Evolutionary conservation across 2,888 invertebrate genomes (phyloP).

Genomic region (Drosophila quasianomalipes): DNA sequence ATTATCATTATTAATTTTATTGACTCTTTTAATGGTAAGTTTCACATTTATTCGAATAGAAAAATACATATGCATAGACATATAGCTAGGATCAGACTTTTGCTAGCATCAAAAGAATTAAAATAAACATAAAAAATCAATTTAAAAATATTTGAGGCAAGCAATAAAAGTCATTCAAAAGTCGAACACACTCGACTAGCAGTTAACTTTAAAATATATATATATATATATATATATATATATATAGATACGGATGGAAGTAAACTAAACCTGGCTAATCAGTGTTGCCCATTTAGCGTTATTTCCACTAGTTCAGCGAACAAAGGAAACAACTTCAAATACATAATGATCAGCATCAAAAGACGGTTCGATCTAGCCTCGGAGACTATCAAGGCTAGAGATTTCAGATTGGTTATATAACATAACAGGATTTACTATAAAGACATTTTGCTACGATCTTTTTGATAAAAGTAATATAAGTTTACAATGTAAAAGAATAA

Average conservation of each 20-base stretch:
- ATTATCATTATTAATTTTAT: background rate
- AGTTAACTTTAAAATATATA: background rate
- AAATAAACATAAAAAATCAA: background rate
- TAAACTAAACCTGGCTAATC: background rate
- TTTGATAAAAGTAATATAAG: background rate
- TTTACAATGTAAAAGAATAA: background rate
- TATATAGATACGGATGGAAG: background rate
- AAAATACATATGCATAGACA: background rate
- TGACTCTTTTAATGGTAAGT: background rate
- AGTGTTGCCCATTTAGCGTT: background rate
- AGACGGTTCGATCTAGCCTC: background rate
- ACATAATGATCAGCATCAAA: background rate
- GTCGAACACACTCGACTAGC: background rate
- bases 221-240: background rate
- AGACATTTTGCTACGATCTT: background rate
- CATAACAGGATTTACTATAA: background rate
- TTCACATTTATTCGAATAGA: background rate
- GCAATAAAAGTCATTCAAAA: background rate
- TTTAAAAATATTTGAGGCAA: background rate
- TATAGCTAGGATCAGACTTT: background rate
- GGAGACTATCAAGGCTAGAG: background rate
- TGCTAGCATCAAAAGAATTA: background rate
- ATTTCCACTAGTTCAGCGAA: background rate
- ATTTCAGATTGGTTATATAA: background rate
- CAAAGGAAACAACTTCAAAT: background rate